Evolutionary conservation across 2,888 invertebrate species (phyloP).

Genomic region (Chrysina gloriosa): DNA sequence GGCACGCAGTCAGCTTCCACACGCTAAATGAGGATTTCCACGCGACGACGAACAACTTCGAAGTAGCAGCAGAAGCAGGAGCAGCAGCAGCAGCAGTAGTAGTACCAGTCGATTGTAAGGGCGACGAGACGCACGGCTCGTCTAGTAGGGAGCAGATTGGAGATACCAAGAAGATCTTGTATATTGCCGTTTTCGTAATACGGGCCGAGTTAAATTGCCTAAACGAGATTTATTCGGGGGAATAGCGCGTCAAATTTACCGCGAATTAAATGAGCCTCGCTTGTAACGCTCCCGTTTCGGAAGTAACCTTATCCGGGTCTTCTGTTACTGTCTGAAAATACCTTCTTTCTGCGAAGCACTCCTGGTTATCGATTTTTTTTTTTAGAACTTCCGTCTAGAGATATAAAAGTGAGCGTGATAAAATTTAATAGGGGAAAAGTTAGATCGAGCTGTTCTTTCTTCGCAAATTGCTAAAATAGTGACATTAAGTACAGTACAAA

Average conservation of each 20-base stretch:
- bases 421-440: no score
- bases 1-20: constrained; percentile 43
- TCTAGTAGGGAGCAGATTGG: constrained; percentile 14
- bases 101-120: neutral
- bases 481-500: no score
- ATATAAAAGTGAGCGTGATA: no score
- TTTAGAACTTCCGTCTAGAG: no score
- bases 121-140: constrained; percentile 4
- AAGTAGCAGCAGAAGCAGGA: neutral
- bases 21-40: constrained; percentile 44
- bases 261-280: constrained; percentile 19
- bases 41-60: constrained; percentile 4
- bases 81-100: neutral
- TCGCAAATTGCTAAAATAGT: no score
- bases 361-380: no score
- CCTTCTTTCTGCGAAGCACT: no score
- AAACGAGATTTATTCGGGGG: constrained; percentile 38
- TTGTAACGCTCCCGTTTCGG: neutral
- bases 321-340: neutral
- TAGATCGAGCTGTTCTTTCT: no score
- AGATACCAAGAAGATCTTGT: constrained; percentile 24
- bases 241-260: constrained; percentile 30
- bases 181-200: constrained; percentile 36
- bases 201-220: constrained; percentile 39
- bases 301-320: neutral